Conservation (phyloP, 2,888 invertebrate genomes). For the Orthosia gracilis region DNA sequence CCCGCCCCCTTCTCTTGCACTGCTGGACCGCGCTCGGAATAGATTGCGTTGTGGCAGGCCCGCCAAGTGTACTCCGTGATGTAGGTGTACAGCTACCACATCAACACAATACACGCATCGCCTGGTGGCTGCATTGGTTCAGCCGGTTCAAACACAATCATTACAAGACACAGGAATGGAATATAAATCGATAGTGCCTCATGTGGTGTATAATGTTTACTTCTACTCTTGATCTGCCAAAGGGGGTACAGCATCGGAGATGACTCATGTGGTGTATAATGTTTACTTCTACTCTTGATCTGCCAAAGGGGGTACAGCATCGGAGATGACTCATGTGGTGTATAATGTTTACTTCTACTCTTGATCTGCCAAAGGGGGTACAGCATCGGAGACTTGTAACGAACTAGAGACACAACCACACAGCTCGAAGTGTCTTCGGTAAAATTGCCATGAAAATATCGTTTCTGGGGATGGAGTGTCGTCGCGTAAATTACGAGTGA, state of each 20-base stretch:
- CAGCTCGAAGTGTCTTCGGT: not conserved
- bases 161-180: not conserved
- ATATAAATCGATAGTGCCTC: not conserved
- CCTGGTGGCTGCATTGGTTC: too few relatives aligned
- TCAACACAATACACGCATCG: not conserved
- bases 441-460: slow-evolving; percentile 11
- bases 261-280: not conserved
- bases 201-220: not conserved
- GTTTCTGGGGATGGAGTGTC: not conserved
- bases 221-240: not conserved
- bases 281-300: not conserved
- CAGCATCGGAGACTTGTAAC: not conserved
- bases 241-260: too few relatives aligned
- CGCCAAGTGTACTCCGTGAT: not conserved
- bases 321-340: not conserved
- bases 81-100: not conserved
- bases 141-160: too few relatives aligned
- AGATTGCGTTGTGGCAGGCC: slow-evolving; percentile 27
- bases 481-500: not conserved
- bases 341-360: not conserved
- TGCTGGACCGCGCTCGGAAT: not conserved
- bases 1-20: too few relatives aligned
- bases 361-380: not conserved
- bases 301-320: too few relatives aligned
- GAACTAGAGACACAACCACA: not conserved